These are phyloP conservation scores for Eutolmus rufibarbis DNA, from an alignment of 2,888 invertebrate genomes.

Conservation along the genomic window DNA sequence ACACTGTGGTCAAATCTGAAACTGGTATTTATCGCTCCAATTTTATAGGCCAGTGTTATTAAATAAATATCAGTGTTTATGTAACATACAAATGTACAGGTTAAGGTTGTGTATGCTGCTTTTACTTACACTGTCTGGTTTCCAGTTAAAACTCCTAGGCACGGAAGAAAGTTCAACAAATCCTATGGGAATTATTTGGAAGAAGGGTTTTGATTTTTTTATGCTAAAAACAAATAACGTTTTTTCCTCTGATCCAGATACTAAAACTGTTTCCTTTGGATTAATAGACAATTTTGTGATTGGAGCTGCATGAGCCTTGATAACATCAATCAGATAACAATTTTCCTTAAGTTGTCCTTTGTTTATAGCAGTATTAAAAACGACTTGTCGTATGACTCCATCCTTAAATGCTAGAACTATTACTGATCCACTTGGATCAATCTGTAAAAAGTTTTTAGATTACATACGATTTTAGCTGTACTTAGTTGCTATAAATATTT, in stretches of 20 bases:
- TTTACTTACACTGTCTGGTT: slow-evolving; percentile 64
- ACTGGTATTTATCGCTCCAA: too few species aligned
- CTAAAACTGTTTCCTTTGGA: slow-evolving; percentile 66
- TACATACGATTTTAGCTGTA: not conserved
- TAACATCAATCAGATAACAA: slow-evolving; percentile 61
- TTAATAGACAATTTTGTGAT: slow-evolving; percentile 72
- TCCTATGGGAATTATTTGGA: slow-evolving; percentile 70
- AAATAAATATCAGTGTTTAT: too few species aligned
- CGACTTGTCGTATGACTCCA: slow-evolving; percentile 71
- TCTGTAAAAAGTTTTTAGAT: slow-evolving; percentile 58
- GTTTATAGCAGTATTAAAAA: slow-evolving; percentile 50
- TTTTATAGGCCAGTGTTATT: too few species aligned
- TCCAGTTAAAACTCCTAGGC: slow-evolving; percentile 75
- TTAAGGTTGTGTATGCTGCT: not conserved
- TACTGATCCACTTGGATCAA: slow-evolving; percentile 71
- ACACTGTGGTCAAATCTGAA: too few species aligned
- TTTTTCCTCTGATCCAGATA: slow-evolving; percentile 73
- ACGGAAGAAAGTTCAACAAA: slow-evolving; percentile 71
- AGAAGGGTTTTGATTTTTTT: slow-evolving; percentile 57
- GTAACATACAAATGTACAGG: not conserved
- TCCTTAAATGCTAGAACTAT: slow-evolving; percentile 75
- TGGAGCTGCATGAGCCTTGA: slow-evolving; percentile 73
- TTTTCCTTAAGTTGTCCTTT: slow-evolving; percentile 43
- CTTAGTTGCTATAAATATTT: too few species aligned
- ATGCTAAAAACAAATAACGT: slow-evolving; percentile 75